These are phyloP conservation scores for Polymixis flavicincta DNA, from an alignment of 2,888 invertebrate species.

Conservation along the genomic window DNA sequence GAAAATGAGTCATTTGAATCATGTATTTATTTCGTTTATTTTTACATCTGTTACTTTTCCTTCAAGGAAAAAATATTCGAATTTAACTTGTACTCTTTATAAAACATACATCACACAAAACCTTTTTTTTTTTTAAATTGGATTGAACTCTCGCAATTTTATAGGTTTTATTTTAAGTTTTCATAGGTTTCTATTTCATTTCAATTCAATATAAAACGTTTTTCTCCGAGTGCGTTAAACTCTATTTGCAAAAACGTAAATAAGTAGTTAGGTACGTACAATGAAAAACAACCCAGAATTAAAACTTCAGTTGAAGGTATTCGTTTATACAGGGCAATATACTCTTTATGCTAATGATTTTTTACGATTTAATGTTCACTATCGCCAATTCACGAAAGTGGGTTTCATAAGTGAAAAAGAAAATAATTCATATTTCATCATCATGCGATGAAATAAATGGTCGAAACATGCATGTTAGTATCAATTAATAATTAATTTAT, in stretches of 20 bases:
- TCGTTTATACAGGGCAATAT: constrained; percentile 32
- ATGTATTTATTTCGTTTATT: background rate
- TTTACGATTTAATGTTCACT: constrained; percentile 26
- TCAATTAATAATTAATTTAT: background rate
- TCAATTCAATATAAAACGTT: background rate
- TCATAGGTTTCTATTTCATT: background rate
- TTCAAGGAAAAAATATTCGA: background rate
- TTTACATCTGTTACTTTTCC: background rate
- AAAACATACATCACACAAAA: background rate
- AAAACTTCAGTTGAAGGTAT: constrained; percentile 14
- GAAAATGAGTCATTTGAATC: constrained; percentile 1
- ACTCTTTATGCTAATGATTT: constrained; percentile 42
- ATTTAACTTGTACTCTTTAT: background rate
- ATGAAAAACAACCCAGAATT: constrained; percentile 6
- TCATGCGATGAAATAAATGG: constrained; percentile 14
- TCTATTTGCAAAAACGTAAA: constrained; percentile 8
- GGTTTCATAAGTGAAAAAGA: background rate
- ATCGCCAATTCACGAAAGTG: constrained; percentile 28
- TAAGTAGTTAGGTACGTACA: background rate
- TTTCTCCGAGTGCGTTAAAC: background rate
- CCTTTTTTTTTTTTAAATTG: background rate
- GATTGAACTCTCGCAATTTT: background rate
- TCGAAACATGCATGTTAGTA: background rate
- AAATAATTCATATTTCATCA: constrained; percentile 20
- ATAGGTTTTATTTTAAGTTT: no score